These are phyloP conservation scores for Scaptomyza caliginosa DNA, from an alignment of 2,888 invertebrate genomes.

Conservation along the genomic window DNA sequence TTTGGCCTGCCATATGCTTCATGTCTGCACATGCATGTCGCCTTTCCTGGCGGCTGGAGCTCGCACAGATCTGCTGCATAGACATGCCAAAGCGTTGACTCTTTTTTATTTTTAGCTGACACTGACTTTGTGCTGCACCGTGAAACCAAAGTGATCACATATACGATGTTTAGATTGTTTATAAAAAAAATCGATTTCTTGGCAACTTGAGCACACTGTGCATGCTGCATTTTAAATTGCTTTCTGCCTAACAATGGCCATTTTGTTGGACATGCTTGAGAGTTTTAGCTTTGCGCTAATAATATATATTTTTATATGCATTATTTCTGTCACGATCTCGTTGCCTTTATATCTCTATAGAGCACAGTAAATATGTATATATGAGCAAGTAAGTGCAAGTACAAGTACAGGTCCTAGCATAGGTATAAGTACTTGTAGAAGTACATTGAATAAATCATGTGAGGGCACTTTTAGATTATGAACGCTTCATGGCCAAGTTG, in stretches of 20 bases:
- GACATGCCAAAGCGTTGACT: slow-evolving; percentile 77
- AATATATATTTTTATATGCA: slow-evolving; percentile 79
- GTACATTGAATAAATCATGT: slow-evolving; percentile 38
- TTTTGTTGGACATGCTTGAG: slow-evolving; percentile 54
- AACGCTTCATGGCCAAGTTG: slow-evolving; percentile 47
- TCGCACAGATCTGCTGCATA: slow-evolving; percentile 62
- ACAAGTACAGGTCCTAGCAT: slow-evolving; percentile 8
- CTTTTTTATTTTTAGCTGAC: slow-evolving; percentile 76
- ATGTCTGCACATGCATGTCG: slow-evolving; percentile 72
- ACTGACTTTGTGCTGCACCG: slow-evolving; percentile 60
- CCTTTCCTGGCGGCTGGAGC: slow-evolving; percentile 59
- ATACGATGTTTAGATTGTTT: no score
- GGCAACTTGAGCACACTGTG: slow-evolving; percentile 29
- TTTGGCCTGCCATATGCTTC: slow-evolving; percentile 50
- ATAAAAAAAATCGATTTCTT: not conserved
- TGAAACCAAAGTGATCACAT: slow-evolving; percentile 17
- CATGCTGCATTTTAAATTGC: slow-evolving; percentile 61
- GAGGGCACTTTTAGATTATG: slow-evolving; percentile 23
- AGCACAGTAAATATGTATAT: slow-evolving; percentile 20
- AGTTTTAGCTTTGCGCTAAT: slow-evolving; percentile 57
- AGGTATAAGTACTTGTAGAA: slow-evolving; percentile 19
- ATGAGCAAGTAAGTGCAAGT: slow-evolving; percentile 17
- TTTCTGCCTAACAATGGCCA: slow-evolving; percentile 56
- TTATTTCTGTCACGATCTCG: slow-evolving; percentile 81
- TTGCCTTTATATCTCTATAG: slow-evolving; percentile 78